phyloP scores from a whole-genome alignment of 2,888 invertebrate genomes.

The Nemoura dubitans region DNA sequence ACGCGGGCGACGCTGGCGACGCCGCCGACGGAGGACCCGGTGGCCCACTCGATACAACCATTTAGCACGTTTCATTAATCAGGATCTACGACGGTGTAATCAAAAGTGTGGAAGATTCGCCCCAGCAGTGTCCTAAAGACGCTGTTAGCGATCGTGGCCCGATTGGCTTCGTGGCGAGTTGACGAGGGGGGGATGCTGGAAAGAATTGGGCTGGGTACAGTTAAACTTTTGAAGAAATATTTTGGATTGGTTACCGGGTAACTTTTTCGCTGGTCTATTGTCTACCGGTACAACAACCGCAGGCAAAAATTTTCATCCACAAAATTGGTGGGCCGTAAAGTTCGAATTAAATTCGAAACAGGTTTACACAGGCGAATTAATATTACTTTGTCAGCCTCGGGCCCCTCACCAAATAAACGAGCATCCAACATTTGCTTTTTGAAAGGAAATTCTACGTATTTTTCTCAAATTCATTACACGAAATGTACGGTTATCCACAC shows the following conservation, averaged over 20 bases:
- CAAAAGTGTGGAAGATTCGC: conserved; percentile 5
- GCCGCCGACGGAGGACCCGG: neutral
- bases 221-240: neutral
- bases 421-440: neutral
- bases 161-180: neutral
- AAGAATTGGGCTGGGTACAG: neutral
- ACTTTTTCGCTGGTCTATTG: neutral
- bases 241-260: neutral
- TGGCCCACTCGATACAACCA: conserved; percentile 3
- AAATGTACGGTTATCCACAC: too few relatives aligned
- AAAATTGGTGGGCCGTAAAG: neutral
- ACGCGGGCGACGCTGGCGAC: neutral
- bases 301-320: neutral
- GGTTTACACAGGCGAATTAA: neutral
- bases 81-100: neutral
- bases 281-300: neutral
- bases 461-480: too few relatives aligned
- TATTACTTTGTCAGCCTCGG: neutral
- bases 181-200: neutral
- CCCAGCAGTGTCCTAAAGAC: neutral
- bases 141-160: neutral
- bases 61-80: neutral
- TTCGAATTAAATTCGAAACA: neutral
- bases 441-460: neutral
- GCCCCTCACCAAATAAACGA: neutral